Base-by-base conservation (phyloP, 2,113 vertebrate genomes). In the Perca fluviatilis region DNA sequence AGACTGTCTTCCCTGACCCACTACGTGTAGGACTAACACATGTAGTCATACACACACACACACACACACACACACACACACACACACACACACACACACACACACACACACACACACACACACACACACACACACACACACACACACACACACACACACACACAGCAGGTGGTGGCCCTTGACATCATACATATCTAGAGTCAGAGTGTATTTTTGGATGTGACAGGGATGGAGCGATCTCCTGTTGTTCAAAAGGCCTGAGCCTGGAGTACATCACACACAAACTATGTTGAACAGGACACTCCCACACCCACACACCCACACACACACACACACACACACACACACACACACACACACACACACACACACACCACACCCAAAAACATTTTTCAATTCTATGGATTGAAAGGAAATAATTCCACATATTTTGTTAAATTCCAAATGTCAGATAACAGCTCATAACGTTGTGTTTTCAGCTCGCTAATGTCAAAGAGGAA, bases 201-300 rank as follows among this genome's bases (percentile, higher is more conserved):
- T 95, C 94, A 95, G 33, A 25, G 83, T 75, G 78, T 95, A 95
- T 96, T 95, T 91, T 91, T 80, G 93, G 90, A 87, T 16, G 61
- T 91, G 89, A 89, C 91, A 89, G 91, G 67, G 84, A 90, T 68
- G 82, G 50, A 86, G 71, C 54, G 74, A 83, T 74, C 74, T 79
- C 36, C 60, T 82, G 79, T 81, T 83, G 83, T 74, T 86, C 82
- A 87, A 65, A 43, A 71, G 83, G 74, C 74, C 3, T 2, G 5
- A 33, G 58, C 13, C 75, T 43, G 60, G 49, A 83, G 23, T 46
- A 80, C 53, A 71, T 19, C 64, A 30, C 72, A 43, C 51, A 58
- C 56, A 33, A 27, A 27, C 27, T 27, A 27, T 27, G 27, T 27
- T 27, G 27, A 27, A 27, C 27, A 27, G 27, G 27, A 27, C 27